These are phyloP conservation scores for Furcula furcula DNA, from an alignment of 2,888 invertebrate species.

Conservation along the genomic window DNA sequence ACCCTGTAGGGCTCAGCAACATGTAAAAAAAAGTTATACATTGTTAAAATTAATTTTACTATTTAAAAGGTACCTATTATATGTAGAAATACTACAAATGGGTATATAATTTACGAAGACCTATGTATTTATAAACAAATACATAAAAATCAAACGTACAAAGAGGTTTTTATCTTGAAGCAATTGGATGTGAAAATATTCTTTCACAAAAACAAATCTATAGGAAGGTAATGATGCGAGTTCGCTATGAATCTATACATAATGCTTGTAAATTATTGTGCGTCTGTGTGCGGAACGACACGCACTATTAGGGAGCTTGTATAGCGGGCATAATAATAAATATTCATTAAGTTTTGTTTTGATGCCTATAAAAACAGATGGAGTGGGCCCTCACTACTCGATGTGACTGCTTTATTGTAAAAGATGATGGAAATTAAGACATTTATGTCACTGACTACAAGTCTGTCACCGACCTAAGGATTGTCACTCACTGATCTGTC, in stretches of 20 bases:
- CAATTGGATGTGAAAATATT: conserved; percentile 5
- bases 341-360: conserved; percentile 18
- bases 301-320: conserved; percentile 8
- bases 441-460: too few species aligned
- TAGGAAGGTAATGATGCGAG: conserved; percentile 27
- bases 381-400: too few species aligned
- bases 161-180: conserved; percentile 4
- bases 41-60: too few species aligned
- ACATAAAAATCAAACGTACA: conserved; percentile 1
- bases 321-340: conserved; percentile 20
- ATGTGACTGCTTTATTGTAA: too few species aligned
- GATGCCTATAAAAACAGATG: conserved; percentile 13
- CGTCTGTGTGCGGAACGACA: conserved; percentile 4
- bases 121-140: background rate
- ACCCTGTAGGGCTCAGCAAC: too few species aligned
- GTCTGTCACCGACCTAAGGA: too few species aligned
- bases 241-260: conserved; percentile 7
- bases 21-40: too few species aligned
- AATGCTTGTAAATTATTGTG: conserved; percentile 4
- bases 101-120: background rate
- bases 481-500: too few species aligned
- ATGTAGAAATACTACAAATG: background rate
- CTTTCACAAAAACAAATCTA: conserved; percentile 19
- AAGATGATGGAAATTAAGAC: too few species aligned
- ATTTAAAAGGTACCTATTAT: too few species aligned